Evolutionary conservation across 2,888 invertebrate species (phyloP), one percentile per base, ranked within the genome.

Genomic region (Mesopsocus fuscifrons): DNA sequence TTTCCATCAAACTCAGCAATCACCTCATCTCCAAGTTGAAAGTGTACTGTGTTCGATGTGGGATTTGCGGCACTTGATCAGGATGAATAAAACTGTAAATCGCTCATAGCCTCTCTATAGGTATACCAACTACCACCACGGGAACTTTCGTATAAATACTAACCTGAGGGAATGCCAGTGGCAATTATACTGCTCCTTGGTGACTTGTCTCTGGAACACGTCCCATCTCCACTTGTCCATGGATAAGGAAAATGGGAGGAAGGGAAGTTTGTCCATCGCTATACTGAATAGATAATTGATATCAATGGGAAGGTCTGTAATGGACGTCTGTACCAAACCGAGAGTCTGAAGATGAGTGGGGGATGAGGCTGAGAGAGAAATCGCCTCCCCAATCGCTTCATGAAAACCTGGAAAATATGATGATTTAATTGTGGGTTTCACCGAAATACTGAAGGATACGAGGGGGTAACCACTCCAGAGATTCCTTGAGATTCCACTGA

Each of bases 161-260:
- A 55, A 81, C 80, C 80, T 75, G 41, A 88, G 61, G 55, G 83
- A 69, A 78, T 87, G 87, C 78, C 83, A 89, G 51, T 85, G 81
- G 49, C 85, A 83, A 56, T 87, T 89, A 57, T 83, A 82, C 51
- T 82, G 74, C 35, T 80, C 77, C 52, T 78, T 77, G 46, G 69
- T 69, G 0, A 80, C 67, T 32, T 71, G 69, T 0, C 80, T 81
- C 35, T 74, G 76, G 55, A 87, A 89, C 1, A 88, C 72, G 50
- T 83, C 83, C 71, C 83, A 87, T 21, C 89, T 63, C 87, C 87
- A 89, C 49, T 72, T 71, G 53, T 91, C 89, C 68, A 89, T 68
- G 1, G 83, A 72, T 51, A 81, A 69, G 1, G 84, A 81, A 57
- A 80, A 89, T 0, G 89, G 88, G 35, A 89, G 58, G 60, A 88